Conservation (phyloP, 2,888 invertebrate genomes). For the Eubasilissa splendida region DNA sequence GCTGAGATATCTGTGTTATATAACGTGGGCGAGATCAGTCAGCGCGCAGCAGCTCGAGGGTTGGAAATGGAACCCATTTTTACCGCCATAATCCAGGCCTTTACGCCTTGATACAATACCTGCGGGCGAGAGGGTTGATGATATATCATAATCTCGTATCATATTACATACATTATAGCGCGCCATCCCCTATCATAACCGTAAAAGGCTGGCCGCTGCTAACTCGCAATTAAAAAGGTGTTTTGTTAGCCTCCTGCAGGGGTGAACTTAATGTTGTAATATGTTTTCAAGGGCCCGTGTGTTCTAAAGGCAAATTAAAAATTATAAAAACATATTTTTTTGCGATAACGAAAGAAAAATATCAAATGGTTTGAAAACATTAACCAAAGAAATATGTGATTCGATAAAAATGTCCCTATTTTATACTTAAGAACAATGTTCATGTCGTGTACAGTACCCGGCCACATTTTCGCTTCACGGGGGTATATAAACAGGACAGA, state of each 20-base stretch:
- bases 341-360: too few species aligned
- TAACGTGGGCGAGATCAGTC: neutral
- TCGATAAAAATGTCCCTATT: too few species aligned
- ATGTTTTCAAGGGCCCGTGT: too few species aligned
- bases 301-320: too few species aligned
- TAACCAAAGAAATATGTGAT: too few species aligned
- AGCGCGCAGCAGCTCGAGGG: neutral
- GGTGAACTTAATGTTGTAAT: too few species aligned
- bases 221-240: constrained; percentile 33
- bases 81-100: constrained; percentile 10
- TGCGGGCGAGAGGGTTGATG: constrained; percentile 22
- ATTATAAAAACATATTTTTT: too few species aligned
- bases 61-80: constrained; percentile 15
- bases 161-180: constrained; percentile 20
- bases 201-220: constrained; percentile 1
- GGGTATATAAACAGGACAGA: too few species aligned
- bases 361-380: too few species aligned
- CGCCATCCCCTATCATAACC: neutral
- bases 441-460: too few species aligned
- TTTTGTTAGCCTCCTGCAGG: neutral
- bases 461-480: too few species aligned
- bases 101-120: constrained; percentile 17
- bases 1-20: neutral
- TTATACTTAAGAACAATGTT: too few species aligned
- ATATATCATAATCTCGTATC: constrained; percentile 30